These are phyloP conservation scores for Elgaria multicarinata DNA, from an alignment of 2,113 vertebrate genomes.

Conservation along the genomic window DNA sequence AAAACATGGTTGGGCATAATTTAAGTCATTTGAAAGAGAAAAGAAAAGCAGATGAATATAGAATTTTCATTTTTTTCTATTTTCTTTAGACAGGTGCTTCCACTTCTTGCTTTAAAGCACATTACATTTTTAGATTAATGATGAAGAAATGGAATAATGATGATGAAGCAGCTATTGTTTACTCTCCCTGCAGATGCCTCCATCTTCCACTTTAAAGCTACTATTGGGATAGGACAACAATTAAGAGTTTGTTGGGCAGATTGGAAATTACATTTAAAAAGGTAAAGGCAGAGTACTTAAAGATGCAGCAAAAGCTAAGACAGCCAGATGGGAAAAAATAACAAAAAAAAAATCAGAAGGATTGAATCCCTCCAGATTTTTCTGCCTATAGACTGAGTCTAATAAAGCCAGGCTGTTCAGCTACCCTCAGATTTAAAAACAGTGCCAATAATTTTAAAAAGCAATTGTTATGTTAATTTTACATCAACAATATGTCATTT, in stretches of 20 bases:
- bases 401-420: constrained; percentile 9
- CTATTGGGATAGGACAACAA: constrained; percentile 57
- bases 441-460: constrained; percentile 30
- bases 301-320: constrained; percentile 35
- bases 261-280: constrained; percentile 55
- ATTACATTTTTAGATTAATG: constrained; percentile 49
- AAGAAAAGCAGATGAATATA: background rate
- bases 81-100: constrained; percentile 51
- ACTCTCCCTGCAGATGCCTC: constrained; percentile 56
- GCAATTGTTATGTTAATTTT: background rate
- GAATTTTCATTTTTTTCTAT: constrained; percentile 17
- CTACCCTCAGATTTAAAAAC: constrained; percentile 42
- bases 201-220: constrained; percentile 61
- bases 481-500: constrained; percentile 42
- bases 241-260: constrained; percentile 48
- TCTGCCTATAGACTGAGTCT: background rate
- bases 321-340: constrained; percentile 37
- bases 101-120: constrained; percentile 41
- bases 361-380: constrained; percentile 23
- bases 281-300: constrained; percentile 20
- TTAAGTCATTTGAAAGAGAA: background rate
- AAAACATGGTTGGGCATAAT: background rate
- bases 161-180: constrained; percentile 64
- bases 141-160: constrained; percentile 56
- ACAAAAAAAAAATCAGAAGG: constrained; percentile 21